Conservation (phyloP, 2,113 vertebrate species). For the Chinchilla lanigera region DNA sequence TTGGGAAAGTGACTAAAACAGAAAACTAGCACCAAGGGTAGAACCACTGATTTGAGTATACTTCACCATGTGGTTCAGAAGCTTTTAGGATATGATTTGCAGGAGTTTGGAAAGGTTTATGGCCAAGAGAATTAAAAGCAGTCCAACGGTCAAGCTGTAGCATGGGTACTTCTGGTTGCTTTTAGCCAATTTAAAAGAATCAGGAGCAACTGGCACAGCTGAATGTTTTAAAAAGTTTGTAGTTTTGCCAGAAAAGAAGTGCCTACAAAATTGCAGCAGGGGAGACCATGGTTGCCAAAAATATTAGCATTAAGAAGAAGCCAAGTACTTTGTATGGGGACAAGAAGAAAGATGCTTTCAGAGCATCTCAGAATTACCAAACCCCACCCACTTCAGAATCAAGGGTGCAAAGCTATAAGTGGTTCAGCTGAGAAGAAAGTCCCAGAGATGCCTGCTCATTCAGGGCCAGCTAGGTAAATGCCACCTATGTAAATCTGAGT, state of each 20-base stretch:
- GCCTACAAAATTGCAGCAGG: not conserved
- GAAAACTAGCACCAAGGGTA: not conserved
- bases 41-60: not conserved
- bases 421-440: not conserved
- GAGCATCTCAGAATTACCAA: too few species aligned
- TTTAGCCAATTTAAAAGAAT: not conserved
- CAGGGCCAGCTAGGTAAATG: not conserved
- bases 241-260: not conserved
- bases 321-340: too few species aligned
- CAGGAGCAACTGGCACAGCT: not conserved
- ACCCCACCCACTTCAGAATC: not conserved
- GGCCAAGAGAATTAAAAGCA: too few species aligned
- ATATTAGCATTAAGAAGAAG: not conserved
- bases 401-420: too few species aligned
- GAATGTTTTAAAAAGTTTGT: not conserved
- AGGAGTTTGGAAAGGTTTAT: not conserved
- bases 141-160: too few species aligned
- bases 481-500: not conserved
- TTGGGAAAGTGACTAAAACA: not conserved
- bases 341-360: too few species aligned
- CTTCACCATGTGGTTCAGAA: not conserved
- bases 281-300: not conserved
- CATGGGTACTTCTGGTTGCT: not conserved
- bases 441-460: not conserved
- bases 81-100: not conserved